Conservation (phyloP, 1,140 invertebrate genomes). For the Drosophila tristis region DNA sequence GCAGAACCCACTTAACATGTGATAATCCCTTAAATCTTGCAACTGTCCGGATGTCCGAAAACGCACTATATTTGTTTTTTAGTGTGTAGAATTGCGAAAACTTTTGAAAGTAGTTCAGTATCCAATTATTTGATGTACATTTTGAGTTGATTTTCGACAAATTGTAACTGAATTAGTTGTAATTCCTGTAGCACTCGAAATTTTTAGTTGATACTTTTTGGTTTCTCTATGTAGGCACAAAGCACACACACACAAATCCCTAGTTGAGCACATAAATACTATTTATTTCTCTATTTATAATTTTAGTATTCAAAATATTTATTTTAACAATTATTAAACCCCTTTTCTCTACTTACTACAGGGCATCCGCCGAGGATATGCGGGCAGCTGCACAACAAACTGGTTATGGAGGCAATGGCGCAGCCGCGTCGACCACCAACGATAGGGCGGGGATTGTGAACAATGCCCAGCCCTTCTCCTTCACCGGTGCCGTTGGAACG, state of each 20-base stretch:
- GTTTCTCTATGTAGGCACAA: constrained; percentile 34
- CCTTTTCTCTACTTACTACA: constrained; percentile 69
- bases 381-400: constrained; percentile 86
- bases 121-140: neutral
- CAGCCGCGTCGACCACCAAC: constrained; percentile 70
- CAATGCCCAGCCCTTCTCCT: constrained; percentile 90
- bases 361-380: constrained; percentile 91
- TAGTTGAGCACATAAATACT: constrained; percentile 21
- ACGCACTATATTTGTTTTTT: neutral
- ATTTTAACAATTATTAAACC: neutral
- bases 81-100: constrained; percentile 8
- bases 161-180: neutral
- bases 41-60: too few species aligned
- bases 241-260: constrained; percentile 1
- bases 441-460: constrained; percentile 89
- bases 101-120: constrained; percentile 8
- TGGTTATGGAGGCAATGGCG: constrained; percentile 51
- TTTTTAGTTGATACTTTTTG: constrained; percentile 5
- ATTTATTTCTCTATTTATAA: constrained; percentile 10
- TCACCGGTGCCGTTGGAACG: constrained; percentile 87
- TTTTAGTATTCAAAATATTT: neutral
- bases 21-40: constrained; percentile 2
- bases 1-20: neutral
- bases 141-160: constrained; percentile 9
- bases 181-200: constrained; percentile 9